These are phyloP conservation scores for Neomorphus geoffroyi DNA, from an alignment of 2,797 vertebrate genomes.

Conservation along the genomic window DNA sequence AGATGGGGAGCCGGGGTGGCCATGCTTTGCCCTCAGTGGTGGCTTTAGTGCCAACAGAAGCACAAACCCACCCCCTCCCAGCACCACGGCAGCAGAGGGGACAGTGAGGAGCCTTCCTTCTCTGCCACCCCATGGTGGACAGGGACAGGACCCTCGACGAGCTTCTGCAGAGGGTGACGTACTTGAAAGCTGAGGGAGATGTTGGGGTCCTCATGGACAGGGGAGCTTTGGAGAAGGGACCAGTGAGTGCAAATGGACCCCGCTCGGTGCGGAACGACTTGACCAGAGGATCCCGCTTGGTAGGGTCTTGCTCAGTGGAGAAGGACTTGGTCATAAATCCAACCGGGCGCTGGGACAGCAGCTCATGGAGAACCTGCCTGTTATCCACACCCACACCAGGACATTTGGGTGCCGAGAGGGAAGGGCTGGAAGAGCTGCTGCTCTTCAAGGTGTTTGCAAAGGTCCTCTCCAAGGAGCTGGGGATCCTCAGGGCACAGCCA, in stretches of 20 bases:
- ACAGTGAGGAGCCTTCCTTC: neutral
- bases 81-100: neutral
- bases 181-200: neutral
- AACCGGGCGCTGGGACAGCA: neutral
- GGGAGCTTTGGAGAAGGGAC: too few species aligned
- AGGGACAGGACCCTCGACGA: too few species aligned
- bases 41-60: neutral
- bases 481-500: neutral
- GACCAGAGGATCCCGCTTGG: neutral
- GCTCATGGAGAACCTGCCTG: fast-evolving
- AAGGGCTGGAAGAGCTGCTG: fast-evolving
- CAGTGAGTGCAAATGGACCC: fast-evolving
- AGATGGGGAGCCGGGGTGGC: neutral
- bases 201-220: fast-evolving
- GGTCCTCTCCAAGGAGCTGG: too few species aligned
- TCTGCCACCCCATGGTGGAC: neutral
- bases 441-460: fast-evolving
- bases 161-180: too few species aligned
- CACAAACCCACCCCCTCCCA: neutral
- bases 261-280: too few species aligned
- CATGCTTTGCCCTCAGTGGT: too few species aligned
- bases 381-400: fast-evolving
- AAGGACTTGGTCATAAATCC: too few species aligned
- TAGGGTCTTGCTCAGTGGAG: too few species aligned
- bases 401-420: fast-evolving